A percentile compares a stretch with the other conserved stretches of the same genome.
Evolutionary conservation across 2,113 vertebrate genomes (phyloP).

Genomic region (Potamarius usumacintae): DNA sequence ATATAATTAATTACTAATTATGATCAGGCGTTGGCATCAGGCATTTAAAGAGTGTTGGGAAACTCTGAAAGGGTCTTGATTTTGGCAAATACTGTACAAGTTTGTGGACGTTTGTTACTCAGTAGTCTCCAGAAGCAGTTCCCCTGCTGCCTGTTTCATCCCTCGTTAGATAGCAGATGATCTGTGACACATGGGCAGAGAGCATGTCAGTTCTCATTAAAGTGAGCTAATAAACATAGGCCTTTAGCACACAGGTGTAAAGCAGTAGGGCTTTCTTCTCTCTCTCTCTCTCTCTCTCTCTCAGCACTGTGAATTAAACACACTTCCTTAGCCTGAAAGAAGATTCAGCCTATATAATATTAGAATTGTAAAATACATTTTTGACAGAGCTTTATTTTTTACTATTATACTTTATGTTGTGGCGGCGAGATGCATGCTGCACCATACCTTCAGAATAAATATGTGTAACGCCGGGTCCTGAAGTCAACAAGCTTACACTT

Average conservation of each 20-base stretch:
- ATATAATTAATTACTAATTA: background rate
- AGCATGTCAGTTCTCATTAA: slow-evolving; percentile 25
- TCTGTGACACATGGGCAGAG: slow-evolving; percentile 33
- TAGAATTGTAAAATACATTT: background rate
- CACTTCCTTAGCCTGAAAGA: background rate
- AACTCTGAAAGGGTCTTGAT: background rate
- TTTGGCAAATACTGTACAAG: background rate
- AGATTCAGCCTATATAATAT: slow-evolving; percentile 1
- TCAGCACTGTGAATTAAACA: slow-evolving; percentile 15
- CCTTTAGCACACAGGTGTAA: slow-evolving; percentile 35
- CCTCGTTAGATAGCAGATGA: slow-evolving; percentile 1
- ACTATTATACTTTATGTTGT: background rate
- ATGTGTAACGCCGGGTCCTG: background rate
- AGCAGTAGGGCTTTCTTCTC: background rate
- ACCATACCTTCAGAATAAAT: background rate
- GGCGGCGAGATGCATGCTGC: background rate
- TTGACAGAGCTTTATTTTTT: background rate
- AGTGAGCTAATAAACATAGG: slow-evolving; percentile 25
- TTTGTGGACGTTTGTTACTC: background rate
- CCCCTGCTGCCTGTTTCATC: slow-evolving; percentile 5
- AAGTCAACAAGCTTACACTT: background rate
- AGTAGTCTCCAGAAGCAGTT: slow-evolving; percentile 1
- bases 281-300: background rate
- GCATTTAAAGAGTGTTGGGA: background rate
- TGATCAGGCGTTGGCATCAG: background rate